Percentiles rank a stretch among this genome's conserved stretches.
These are phyloP conservation scores for Peribatodes rhomboidaria DNA, from an alignment of 2,888 invertebrate species.

Conservation along the genomic window DNA sequence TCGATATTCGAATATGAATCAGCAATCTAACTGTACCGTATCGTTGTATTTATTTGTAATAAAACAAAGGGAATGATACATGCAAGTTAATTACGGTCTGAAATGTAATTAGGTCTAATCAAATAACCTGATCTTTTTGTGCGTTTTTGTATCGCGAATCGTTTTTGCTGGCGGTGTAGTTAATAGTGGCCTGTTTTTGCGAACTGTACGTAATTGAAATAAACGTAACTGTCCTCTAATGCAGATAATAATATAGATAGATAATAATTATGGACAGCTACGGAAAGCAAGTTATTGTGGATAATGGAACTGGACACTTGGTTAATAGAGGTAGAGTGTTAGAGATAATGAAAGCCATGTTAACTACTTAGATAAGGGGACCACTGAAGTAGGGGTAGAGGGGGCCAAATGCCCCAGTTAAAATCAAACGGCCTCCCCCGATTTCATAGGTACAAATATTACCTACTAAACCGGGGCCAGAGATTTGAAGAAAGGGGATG, in stretches of 20 bases:
- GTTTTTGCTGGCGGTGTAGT: constrained; percentile 61
- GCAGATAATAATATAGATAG: constrained; percentile 35
- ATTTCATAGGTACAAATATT: too few species aligned
- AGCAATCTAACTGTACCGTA: constrained; percentile 38
- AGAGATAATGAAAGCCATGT: not conserved
- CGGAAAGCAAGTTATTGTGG: constrained; percentile 28
- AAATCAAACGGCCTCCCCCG: too few species aligned
- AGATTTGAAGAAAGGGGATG: too few species aligned
- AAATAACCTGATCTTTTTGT: constrained; percentile 82
- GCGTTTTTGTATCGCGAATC: constrained; percentile 65
- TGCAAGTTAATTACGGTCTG: constrained; percentile 82
- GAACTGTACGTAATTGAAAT: constrained; percentile 58
- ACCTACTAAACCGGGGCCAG: too few species aligned
- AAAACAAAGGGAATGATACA: constrained; percentile 84
- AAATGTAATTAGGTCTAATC: constrained; percentile 85
- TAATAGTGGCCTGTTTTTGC: constrained; percentile 56
- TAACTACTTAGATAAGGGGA: not conserved
- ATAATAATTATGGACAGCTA: constrained; percentile 35
- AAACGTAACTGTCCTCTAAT: constrained; percentile 51
- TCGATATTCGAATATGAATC: constrained; percentile 47
- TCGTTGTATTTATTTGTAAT: constrained; percentile 68
- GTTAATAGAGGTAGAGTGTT: not conserved
- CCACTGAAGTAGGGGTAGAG: too few species aligned
- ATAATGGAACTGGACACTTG: constrained; percentile 16
- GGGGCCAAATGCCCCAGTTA: too few species aligned